These are phyloP conservation scores for Latheticus oryzae DNA, from an alignment of 2,888 invertebrate genomes.

Conservation along the genomic window DNA sequence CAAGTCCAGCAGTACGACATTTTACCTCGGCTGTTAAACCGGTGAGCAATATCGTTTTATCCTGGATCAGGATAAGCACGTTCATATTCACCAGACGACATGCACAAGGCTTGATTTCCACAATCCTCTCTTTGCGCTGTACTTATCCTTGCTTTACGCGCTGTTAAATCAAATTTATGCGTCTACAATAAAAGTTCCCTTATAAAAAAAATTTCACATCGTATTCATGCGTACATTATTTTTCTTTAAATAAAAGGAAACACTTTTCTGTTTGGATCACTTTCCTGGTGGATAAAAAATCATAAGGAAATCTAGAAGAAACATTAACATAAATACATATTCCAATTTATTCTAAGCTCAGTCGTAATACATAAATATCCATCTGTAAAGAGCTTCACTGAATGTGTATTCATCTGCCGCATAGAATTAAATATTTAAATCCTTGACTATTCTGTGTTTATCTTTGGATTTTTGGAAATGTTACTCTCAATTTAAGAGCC, in stretches of 20 bases:
- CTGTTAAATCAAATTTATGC: slow-evolving; percentile 53
- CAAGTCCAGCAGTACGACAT: slow-evolving; percentile 58
- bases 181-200: slow-evolving; percentile 19
- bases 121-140: slow-evolving; percentile 51
- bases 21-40: slow-evolving; percentile 46
- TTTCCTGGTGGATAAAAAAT: slow-evolving; percentile 43
- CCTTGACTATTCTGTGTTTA: slow-evolving; percentile 29
- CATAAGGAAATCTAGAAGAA: slow-evolving; percentile 49
- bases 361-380: slow-evolving; percentile 54
- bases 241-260: slow-evolving; percentile 18
- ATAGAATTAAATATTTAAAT: slow-evolving; percentile 46
- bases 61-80: slow-evolving; percentile 7
- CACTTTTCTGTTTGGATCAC: too few species aligned
- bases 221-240: too few species aligned
- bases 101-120: slow-evolving; percentile 44
- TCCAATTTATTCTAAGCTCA: slow-evolving; percentile 49
- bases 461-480: slow-evolving; percentile 29
- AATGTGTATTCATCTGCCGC: slow-evolving; percentile 38
- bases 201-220: too few species aligned
- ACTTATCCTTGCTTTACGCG: slow-evolving; percentile 45
- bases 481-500: slow-evolving; percentile 16
- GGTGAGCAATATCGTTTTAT: slow-evolving; percentile 36
- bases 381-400: slow-evolving; percentile 45
- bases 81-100: slow-evolving; percentile 8
- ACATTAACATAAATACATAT: slow-evolving; percentile 58